Evolutionary conservation across 2,797 vertebrate genomes (phyloP).

Genomic region (Sebastes jordani): DNA sequence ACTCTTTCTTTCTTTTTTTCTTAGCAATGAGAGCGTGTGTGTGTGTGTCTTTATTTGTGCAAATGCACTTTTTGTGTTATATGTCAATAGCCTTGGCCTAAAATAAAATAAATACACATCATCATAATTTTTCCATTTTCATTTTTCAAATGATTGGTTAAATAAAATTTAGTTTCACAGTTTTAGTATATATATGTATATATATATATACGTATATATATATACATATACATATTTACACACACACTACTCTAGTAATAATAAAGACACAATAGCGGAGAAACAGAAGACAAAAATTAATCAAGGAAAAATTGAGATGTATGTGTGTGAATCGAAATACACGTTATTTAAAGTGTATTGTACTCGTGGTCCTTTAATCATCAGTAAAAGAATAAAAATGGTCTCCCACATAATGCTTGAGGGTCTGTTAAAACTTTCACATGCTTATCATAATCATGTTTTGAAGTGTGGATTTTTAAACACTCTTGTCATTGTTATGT

Average conservation of each 20-base stretch:
- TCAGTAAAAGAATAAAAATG: not conserved
- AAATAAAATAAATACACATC: not conserved
- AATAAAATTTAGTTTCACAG: not conserved
- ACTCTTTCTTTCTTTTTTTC: conserved; percentile 17
- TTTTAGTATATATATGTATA: not conserved
- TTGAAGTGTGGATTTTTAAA: conserved; percentile 57
- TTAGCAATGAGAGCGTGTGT: not conserved
- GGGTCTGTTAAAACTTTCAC: conserved; percentile 36
- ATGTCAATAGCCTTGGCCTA: not conserved
- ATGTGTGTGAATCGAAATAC: not conserved
- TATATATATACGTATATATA: not conserved
- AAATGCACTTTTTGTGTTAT: not conserved
- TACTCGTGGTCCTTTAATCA: not conserved
- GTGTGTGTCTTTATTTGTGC: conserved; percentile 2
- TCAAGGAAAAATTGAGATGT: not conserved
- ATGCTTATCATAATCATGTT: conserved; percentile 55
- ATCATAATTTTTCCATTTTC: too few relatives aligned
- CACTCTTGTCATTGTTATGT: conserved; percentile 70
- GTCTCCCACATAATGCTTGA: not conserved
- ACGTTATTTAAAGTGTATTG: not conserved
- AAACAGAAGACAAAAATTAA: not conserved
- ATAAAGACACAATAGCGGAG: not conserved
- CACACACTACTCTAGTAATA: not conserved
- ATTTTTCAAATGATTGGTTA: not conserved
- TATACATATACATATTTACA: not conserved